Base-by-base conservation (phyloP, 2,888 invertebrate genomes). In the Epicampocera succincta region DNA sequence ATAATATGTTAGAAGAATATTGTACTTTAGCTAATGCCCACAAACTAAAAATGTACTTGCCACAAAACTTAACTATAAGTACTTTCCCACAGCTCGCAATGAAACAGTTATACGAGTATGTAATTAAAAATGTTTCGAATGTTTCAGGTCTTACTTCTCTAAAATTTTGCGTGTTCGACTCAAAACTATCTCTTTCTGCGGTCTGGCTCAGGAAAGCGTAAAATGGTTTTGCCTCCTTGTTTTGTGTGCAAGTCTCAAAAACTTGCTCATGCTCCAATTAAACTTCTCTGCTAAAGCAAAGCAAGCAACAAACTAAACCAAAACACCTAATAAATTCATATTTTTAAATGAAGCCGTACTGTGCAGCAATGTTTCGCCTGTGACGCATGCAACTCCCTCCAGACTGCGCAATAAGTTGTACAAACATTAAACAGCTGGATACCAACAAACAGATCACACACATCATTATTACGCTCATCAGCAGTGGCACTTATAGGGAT, bases 241-340 rank as follows among this genome's bases (percentile, higher is more conserved):
- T 21, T 54, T 25, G 13, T 42, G 44, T 63, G 54, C 25, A 63
- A 63, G 56, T 77, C 21, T 25, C 46, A 25, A 38, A n/a, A 66
- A 73, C 65, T 19, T 56, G 42, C 66, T 76, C 72, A 13, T 81
- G 76, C 72, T 76, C 76, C 73, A 76, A 81, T 81, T 77, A 81
- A 81, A 77, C 81, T 68, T 68, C 44, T 52, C 25, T 68, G 21
- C n/a, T 15, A 25, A 66, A 66, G 13, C n/a, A 17, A 44, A 13
- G 13, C 40, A 44, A 50, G 19, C 48, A 40, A 54, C 33, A 52
- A 50, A n/a, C n/a, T n/a, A n/a, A n/a, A n/a, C n/a, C n/a, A n/a
- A n/a, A n/a, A n/a, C n/a, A n/a, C n/a, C 19, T 0, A 66, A 74
- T 38, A 69, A 52, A 66, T 15, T 63, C 54, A 63, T 80, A 29